Evolutionary conservation across 2,113 vertebrate species (phyloP), one percentile per base, ranked within the genome.

Genomic region (Amphiprion ocellaris): DNA sequence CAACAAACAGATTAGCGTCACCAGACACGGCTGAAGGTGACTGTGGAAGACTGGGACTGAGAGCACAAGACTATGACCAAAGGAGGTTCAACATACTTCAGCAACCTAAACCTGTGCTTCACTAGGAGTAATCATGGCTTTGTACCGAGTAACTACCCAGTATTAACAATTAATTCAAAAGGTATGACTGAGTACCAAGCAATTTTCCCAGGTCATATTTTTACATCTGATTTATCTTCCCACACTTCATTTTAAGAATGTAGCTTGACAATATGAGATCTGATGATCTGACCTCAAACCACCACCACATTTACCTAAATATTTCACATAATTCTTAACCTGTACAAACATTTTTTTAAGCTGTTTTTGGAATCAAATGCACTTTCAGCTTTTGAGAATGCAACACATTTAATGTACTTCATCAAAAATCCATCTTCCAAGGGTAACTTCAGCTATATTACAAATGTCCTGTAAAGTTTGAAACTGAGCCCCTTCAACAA

Each of bases 1-100:
- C 46, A 47, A 61, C 73, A 19, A 10, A 23, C 30, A 53, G 65
- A 74, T 80, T 28, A 80, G 26, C 49, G 19, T 69, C 21, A 28
- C 26, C 66, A 65, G 53, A 64, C 41, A 15, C 1, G 46, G 23
- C 23, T 7, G 2, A 28, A 61, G 50, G 23, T 12, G 65, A 83
- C 24, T 6, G 7, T 11, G 37, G 19, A 21, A 4, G 52, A 46
- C 26, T 44, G 62, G 28, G 6, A 53, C 16, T 11, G 15, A 9
- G 23, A 17, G 5, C 33, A 37, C 9, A 10, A 10, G 33, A 37
- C 33, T 16, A 46, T 4, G 19, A 60, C 33, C 10, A 24, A 16
- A 73, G 44, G 9, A 6, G 33, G 33, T 9, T 21, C 46, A 47
- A 47, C 44, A 26, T 26, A 26, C 26, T 26, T 26, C 2, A 26